A percentile compares a stretch with the other conserved stretches of the same genome.
These are phyloP conservation scores for Cerastoderma edule DNA, from an alignment of 2,888 invertebrate genomes.

Conservation along the genomic window DNA sequence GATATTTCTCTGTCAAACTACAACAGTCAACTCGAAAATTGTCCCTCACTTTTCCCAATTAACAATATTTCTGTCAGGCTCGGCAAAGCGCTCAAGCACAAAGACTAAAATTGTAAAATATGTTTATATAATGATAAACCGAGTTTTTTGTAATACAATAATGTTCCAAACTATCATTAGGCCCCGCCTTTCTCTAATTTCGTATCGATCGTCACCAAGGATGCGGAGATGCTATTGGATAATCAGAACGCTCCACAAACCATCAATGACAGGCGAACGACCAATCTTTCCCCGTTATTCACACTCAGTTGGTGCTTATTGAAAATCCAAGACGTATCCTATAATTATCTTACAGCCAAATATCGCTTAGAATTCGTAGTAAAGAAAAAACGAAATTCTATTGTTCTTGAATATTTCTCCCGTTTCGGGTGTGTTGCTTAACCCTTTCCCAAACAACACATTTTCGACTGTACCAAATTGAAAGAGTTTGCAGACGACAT, in stretches of 20 bases:
- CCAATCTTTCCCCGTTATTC: conserved; percentile 11
- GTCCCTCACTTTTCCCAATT: conserved; percentile 27
- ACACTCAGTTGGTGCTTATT: conserved; percentile 17
- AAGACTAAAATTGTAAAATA: conserved; percentile 38
- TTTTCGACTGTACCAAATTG: too few species aligned
- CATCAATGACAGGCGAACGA: not conserved
- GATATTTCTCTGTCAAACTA: not conserved
- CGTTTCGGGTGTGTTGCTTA: too few species aligned
- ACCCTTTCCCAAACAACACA: not conserved
- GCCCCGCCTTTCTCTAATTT: conserved; percentile 53
- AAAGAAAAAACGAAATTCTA: not conserved
- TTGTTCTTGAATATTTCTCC: conserved; percentile 18
- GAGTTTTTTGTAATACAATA: conserved; percentile 52
- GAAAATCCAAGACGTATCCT: conserved; percentile 4
- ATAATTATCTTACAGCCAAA: conserved; percentile 7
- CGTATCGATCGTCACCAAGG: conserved; percentile 42
- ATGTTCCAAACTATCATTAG: conserved; percentile 25
- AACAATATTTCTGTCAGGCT: conserved; percentile 16
- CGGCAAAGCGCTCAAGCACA: conserved; percentile 14
- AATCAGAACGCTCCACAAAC: not conserved
- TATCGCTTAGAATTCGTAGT: not conserved
- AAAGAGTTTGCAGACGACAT: too few species aligned
- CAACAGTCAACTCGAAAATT: conserved; percentile 12
- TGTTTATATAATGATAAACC: conserved; percentile 47
- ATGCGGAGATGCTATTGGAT: conserved; percentile 38